Evolutionary conservation across 2,797 vertebrate species (phyloP).

Genomic region (Channa striata): DNA sequence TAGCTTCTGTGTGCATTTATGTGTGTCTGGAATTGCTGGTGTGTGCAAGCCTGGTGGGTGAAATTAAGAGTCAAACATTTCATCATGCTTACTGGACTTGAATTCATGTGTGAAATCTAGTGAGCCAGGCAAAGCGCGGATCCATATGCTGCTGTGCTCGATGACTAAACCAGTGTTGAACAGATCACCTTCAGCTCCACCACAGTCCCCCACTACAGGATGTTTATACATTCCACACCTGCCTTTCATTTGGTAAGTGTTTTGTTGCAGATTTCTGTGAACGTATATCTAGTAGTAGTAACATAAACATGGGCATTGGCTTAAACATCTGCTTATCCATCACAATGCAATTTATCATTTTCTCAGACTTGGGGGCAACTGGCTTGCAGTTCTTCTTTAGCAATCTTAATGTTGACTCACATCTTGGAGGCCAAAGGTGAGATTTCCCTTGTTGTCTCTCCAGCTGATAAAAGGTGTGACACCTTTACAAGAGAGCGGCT

Average conservation of each 20-base stretch:
- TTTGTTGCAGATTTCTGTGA: conserved; percentile 4
- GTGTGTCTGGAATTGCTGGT: conserved; percentile 27
- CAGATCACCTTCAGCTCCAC: conserved; percentile 47
- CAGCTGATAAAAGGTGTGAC: conserved; percentile 55
- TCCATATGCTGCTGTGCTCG: conserved; percentile 51
- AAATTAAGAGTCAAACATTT: conserved; percentile 68
- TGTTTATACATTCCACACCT: conserved; percentile 30
- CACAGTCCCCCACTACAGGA: conserved; percentile 12
- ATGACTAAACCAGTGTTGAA: conserved; percentile 37
- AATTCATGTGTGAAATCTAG: conserved; percentile 78
- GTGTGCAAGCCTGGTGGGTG: conserved; percentile 43
- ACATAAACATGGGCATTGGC: conserved; percentile 6
- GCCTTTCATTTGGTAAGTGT: conserved; percentile 27
- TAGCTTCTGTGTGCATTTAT: conserved; percentile 17
- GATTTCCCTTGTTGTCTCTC: conserved; percentile 14
- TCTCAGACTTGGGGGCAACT: conserved; percentile 22
- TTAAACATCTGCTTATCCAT: conserved; percentile 35
- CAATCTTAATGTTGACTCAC: conserved; percentile 52
- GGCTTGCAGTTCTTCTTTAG: conserved; percentile 45
- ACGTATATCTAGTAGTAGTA: neutral
- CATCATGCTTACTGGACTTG: conserved; percentile 69
- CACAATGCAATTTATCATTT: conserved; percentile 41
- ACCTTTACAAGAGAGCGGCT: no score
- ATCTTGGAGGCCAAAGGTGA: conserved; percentile 30
- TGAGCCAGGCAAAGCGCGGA: conserved; percentile 48